Conservation (phyloP, 2,888 invertebrate species). For the Epistrophe grossulariae region DNA sequence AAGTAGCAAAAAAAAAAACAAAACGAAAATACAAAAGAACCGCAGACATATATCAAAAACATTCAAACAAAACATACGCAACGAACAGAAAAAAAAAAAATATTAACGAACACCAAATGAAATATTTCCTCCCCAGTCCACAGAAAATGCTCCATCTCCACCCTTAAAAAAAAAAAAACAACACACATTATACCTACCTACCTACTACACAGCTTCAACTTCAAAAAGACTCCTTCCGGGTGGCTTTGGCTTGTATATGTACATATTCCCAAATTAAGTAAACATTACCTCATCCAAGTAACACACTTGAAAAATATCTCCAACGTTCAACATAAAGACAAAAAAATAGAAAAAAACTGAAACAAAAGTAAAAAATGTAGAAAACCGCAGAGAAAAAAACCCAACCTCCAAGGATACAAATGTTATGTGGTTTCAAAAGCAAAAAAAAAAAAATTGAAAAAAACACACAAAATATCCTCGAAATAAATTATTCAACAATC, state of each 20-base stretch:
- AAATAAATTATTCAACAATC: constrained; percentile 77
- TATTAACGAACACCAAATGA: constrained; percentile 50
- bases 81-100: constrained; percentile 15
- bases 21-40: constrained; percentile 47
- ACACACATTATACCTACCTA: constrained; percentile 29
- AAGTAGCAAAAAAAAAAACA: not conserved
- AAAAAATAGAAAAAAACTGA: constrained; percentile 19
- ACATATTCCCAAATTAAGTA: constrained; percentile 58
- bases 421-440: constrained; percentile 59
- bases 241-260: constrained; percentile 30
- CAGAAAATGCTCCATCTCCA: not conserved
- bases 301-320: constrained; percentile 55
- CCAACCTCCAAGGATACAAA: constrained; percentile 41
- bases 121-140: not conserved
- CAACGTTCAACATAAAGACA: not conserved
- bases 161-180: not conserved
- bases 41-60: constrained; percentile 46
- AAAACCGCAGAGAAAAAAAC: constrained; percentile 36
- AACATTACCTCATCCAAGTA: constrained; percentile 61
- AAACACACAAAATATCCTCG: constrained; percentile 51
- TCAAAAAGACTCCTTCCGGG: constrained; percentile 44
- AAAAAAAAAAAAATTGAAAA: constrained; percentile 13
- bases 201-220: not conserved
- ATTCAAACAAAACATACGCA: constrained; percentile 40
- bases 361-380: constrained; percentile 47